Base-by-base conservation (phyloP, 2,888 invertebrate genomes). In the Microplitis deprimator region DNA sequence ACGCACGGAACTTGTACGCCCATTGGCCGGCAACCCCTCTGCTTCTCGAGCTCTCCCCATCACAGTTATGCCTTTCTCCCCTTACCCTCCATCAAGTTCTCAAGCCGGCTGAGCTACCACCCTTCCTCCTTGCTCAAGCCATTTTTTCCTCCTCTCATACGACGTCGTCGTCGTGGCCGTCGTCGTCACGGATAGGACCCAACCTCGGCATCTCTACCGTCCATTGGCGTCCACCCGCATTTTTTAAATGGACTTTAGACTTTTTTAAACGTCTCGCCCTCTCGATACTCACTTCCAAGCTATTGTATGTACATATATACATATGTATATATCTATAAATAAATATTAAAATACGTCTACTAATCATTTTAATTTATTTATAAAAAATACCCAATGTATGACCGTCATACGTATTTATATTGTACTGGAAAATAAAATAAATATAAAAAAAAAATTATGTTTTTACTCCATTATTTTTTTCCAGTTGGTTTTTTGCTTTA, bases 1-100 rank as follows among this genome's bases (percentile, higher is more conserved):
- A 81, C 82, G 82, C 84, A 82, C 83, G 81, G 82, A 82, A 83
- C 84, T 83, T 81, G 84, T 84, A 83, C 84, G 85, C 84, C 84
- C 81, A 85, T 85, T 86, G 83, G 85, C 84, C 81, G 83, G 81
- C 85, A 78, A 82, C 82, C 81, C 83, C 83, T 80, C 84, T 82
- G 82, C 83, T 79, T 81, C 77, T 72, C 75, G 79, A 64, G 74
- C 77, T 79, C 81, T 73, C 78, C 80, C 80, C 82, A 79, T 77
- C 84, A 50, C 72, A 67, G 67, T 29, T 67, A 68, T 61, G 38
- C 65, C 20, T 67, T 60, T 67, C 62, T 72, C 62, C 29, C 50
- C 64, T 68, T 20, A n/a, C 72, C 61, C 73, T 40, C 20, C 61
- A 60, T 13, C 29, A 16, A 16, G 62, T 20, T 73, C 60, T 68